Conservation (phyloP, 1,140 invertebrate genomes). For the Magallana ariakensis region DNA sequence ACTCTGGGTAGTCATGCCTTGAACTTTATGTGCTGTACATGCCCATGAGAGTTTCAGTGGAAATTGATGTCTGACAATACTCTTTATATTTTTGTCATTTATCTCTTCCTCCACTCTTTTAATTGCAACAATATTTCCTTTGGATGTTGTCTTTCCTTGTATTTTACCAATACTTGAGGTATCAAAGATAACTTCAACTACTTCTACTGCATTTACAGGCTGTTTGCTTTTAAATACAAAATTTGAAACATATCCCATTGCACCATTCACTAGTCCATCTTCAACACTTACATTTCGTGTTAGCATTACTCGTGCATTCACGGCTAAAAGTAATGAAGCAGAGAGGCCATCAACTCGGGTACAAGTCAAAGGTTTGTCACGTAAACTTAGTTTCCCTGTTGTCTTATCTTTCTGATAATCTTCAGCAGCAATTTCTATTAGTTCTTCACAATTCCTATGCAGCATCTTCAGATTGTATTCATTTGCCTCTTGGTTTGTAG, state of each 20-base stretch:
- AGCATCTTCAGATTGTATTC: background rate
- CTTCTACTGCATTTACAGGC: background rate
- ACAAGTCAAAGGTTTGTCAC: background rate
- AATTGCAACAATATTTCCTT: conserved; percentile 13
- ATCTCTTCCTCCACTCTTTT: conserved; percentile 41
- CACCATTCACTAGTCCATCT: background rate
- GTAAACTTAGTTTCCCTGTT: background rate
- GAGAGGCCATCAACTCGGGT: background rate
- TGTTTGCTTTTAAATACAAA: background rate
- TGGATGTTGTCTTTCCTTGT: conserved; percentile 8
- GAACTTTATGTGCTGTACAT: conserved; percentile 53
- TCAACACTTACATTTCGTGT: too few species aligned
- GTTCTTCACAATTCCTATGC: background rate
- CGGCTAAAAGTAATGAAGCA: background rate
- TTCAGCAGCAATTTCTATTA: conserved; percentile 3
- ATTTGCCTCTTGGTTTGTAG: background rate
- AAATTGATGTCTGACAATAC: too few species aligned
- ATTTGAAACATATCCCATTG: conserved; percentile 10
- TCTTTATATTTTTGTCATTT: conserved; percentile 3
- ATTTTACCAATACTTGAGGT: conserved; percentile 15
- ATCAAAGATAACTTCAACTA: background rate
- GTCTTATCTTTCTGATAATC: background rate
- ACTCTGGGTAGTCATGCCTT: conserved; percentile 36
- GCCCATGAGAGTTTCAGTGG: conserved; percentile 24
- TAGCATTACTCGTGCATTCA: background rate